Percentiles rank a stretch among this genome's conserved stretches.
These are phyloP conservation scores for Himalopsyche japonica DNA, from an alignment of 2,888 invertebrate genomes.

Conservation along the genomic window DNA sequence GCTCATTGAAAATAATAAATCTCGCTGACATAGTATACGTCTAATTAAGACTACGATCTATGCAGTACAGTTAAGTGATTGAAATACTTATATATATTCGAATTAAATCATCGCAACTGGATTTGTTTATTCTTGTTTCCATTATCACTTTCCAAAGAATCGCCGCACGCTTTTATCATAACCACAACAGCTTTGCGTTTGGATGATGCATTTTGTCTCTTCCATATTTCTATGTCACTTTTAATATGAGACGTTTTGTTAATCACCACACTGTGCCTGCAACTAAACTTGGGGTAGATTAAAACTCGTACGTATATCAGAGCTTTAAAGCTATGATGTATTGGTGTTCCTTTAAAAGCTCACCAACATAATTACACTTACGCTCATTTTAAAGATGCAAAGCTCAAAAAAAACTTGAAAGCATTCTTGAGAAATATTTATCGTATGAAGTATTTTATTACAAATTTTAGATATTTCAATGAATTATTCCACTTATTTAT, in stretches of 20 bases:
- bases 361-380: conserved; percentile 5
- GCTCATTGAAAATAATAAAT: too few relatives aligned
- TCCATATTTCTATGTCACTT: conserved; percentile 36
- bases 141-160: neutral
- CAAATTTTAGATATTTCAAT: neutral
- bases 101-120: too few relatives aligned
- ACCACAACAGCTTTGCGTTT: neutral
- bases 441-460: neutral
- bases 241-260: conserved; percentile 40
- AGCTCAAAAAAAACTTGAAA: neutral
- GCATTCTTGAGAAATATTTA: neutral
- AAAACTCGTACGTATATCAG: neutral
- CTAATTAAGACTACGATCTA: too few relatives aligned
- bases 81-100: too few relatives aligned
- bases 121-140: too few relatives aligned
- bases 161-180: neutral
- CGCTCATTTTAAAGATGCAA: neutral
- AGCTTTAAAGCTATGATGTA: conserved; percentile 6
- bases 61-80: too few relatives aligned
- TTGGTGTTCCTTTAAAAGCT: conserved; percentile 3
- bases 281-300: neutral
- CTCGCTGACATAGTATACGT: too few relatives aligned
- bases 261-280: conserved; percentile 17
- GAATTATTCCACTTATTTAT: too few relatives aligned
- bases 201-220: conserved; percentile 24